These are phyloP conservation scores for Suillia variegata DNA, from an alignment of 2,888 invertebrate species.

Conservation along the genomic window DNA sequence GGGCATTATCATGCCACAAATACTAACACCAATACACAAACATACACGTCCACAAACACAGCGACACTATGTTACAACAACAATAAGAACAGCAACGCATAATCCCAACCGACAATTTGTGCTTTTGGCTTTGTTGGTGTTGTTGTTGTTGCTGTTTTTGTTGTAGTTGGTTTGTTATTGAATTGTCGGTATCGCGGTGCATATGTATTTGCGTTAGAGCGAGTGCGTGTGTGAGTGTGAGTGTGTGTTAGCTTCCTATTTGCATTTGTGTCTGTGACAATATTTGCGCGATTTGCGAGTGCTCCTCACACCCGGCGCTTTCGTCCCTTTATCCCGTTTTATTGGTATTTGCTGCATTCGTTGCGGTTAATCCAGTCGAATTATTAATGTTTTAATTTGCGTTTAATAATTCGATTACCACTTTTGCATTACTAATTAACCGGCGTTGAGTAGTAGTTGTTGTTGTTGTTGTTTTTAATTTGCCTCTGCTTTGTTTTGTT, in stretches of 20 bases:
- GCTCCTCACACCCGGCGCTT: too few species aligned
- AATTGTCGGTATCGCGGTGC: background rate
- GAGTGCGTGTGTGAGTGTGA: background rate
- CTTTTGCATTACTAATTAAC: too few species aligned
- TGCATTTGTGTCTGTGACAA: background rate
- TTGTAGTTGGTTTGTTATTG: background rate
- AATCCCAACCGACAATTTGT: background rate
- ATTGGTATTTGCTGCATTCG: background rate
- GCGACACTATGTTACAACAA: too few species aligned
- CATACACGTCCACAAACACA: background rate
- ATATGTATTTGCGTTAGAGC: background rate
- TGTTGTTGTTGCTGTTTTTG: too few species aligned
- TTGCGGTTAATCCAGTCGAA: background rate
- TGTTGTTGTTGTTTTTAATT: too few species aligned
- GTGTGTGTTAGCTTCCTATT: background rate
- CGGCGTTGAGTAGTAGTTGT: too few species aligned
- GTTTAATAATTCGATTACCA: constrained; percentile 23
- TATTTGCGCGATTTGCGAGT: too few species aligned
- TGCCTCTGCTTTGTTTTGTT: too few species aligned
- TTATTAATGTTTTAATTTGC: constrained; percentile 25
- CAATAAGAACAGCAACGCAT: background rate
- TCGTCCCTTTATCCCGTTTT: too few species aligned
- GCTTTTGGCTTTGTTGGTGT: background rate
- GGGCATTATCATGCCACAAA: background rate
- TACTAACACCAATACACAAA: background rate